Percentiles rank a stretch among this genome's conserved stretches.
Evolutionary conservation across 2,797 vertebrate species (phyloP).

Genomic region (Enteromius radiatus): DNA sequence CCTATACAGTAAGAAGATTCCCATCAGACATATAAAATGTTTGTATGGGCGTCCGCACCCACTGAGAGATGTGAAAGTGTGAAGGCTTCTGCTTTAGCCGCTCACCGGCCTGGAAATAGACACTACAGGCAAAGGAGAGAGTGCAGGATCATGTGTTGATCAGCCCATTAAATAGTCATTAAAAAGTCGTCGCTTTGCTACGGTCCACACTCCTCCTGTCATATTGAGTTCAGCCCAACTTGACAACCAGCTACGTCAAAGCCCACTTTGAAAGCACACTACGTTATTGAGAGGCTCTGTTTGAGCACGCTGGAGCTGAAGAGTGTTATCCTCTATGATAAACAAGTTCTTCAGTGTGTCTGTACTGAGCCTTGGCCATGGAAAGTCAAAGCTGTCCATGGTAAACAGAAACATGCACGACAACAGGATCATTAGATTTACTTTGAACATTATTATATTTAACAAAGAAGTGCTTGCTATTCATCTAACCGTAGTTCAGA

Average conservation of each 20-base stretch:
- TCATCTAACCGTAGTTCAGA: background rate
- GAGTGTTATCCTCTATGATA: conserved; percentile 21
- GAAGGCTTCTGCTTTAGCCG: conserved; percentile 14
- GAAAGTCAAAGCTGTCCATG: background rate
- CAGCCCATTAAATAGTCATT: conserved; percentile 55
- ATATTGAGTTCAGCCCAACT: conserved; percentile 17
- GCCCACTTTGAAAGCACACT: conserved; percentile 29
- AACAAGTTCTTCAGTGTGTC: conserved; percentile 15
- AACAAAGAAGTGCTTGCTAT: background rate
- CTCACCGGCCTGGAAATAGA: conserved; percentile 40
- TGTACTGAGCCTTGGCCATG: background rate
- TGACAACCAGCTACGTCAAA: conserved; percentile 31
- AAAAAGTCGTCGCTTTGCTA: conserved; percentile 43
- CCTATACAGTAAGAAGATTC: conserved; percentile 17
- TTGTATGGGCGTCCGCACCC: conserved; percentile 21
- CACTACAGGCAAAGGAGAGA: conserved; percentile 13
- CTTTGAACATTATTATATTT: background rate
- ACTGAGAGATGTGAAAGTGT: conserved; percentile 14
- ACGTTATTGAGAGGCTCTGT: conserved; percentile 27
- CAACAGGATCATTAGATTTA: background rate
- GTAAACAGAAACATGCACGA: background rate
- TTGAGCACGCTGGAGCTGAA: conserved; percentile 27
- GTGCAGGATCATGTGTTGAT: conserved; percentile 49
- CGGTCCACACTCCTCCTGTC: conserved; percentile 27
- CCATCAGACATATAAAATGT: conserved; percentile 19